Conservation (phyloP, 2,888 invertebrate species). For the Mythimna pallens region DNA sequence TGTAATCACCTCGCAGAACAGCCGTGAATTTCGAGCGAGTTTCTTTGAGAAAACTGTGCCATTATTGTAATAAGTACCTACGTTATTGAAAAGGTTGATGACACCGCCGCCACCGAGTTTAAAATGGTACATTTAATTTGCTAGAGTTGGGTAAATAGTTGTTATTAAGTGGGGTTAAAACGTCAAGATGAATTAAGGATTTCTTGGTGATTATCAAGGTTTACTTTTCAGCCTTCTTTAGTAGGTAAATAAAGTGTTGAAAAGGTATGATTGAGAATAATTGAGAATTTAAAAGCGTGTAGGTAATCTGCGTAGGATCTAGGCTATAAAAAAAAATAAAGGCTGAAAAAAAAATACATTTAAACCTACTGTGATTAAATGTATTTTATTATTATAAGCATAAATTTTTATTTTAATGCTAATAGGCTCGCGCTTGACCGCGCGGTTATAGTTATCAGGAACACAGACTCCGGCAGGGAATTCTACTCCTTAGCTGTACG, state of each 20-base stretch:
- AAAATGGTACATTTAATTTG: constrained; percentile 49
- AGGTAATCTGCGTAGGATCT: not conserved
- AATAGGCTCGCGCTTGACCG: too few species aligned
- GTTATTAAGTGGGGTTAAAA: constrained; percentile 51
- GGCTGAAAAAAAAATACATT: not conserved
- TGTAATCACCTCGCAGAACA: constrained; percentile 54
- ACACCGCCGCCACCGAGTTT: constrained; percentile 45
- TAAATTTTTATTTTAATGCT: too few species aligned
- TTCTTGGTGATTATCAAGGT: constrained; percentile 14
- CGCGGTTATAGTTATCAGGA: too few species aligned
- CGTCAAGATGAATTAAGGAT: constrained; percentile 42
- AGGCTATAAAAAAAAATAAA: not conserved
- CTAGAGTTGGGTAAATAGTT: constrained; percentile 38
- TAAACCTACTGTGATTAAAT: too few species aligned
- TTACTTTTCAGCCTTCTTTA: constrained; percentile 4
- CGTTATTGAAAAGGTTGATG: constrained; percentile 65
- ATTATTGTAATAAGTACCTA: constrained; percentile 64
- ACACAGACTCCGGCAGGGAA: too few species aligned
- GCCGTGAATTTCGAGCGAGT: constrained; percentile 55
- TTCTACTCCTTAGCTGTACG: too few species aligned
- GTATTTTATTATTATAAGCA: not conserved
- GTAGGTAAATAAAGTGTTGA: not conserved
- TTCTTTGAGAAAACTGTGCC: constrained; percentile 59
- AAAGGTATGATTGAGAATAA: constrained; percentile 3
- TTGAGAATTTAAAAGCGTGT: constrained; percentile 15